Conservation (phyloP, 2,113 vertebrate species). For the Ellobius talpinus region DNA sequence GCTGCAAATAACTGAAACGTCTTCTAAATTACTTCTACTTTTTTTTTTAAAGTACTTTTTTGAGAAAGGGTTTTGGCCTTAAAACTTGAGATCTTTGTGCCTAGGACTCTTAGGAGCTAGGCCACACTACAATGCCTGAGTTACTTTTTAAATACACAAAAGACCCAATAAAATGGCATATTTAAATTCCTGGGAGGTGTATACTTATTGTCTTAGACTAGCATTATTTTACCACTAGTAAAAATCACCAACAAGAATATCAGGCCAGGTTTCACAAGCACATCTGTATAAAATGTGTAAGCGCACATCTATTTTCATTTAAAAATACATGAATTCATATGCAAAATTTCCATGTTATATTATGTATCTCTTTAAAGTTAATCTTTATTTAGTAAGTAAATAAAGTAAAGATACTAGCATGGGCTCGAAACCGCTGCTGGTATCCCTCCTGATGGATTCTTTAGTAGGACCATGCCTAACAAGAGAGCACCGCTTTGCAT, state of each 20-base stretch:
- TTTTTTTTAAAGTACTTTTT: neutral
- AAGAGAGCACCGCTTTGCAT: neutral
- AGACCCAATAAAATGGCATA: slow-evolving; percentile 3
- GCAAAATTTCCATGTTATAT: slow-evolving; percentile 21
- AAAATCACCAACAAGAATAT: slow-evolving; percentile 40
- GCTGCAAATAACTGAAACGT: slow-evolving; percentile 21
- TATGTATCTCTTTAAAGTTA: slow-evolving; percentile 7
- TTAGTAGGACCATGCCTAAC: neutral
- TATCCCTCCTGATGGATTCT: neutral
- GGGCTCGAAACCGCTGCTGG: neutral
- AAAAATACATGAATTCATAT: neutral
- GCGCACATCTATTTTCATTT: neutral
- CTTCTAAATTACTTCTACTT: slow-evolving; percentile 44
- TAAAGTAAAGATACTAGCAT: neutral
- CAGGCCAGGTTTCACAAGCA: neutral
- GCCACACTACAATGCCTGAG: neutral
- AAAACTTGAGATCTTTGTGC: neutral
- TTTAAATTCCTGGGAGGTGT: neutral
- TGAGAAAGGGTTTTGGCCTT: neutral
- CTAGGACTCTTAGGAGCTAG: neutral
- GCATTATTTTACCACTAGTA: neutral
- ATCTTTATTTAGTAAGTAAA: slow-evolving; percentile 4
- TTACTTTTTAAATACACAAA: slow-evolving; percentile 22
- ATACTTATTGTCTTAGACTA: neutral
- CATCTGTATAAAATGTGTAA: neutral